These are phyloP conservation scores for Agrenia bidenticulata DNA, from an alignment of 2,888 invertebrate species.

Conservation along the genomic window DNA sequence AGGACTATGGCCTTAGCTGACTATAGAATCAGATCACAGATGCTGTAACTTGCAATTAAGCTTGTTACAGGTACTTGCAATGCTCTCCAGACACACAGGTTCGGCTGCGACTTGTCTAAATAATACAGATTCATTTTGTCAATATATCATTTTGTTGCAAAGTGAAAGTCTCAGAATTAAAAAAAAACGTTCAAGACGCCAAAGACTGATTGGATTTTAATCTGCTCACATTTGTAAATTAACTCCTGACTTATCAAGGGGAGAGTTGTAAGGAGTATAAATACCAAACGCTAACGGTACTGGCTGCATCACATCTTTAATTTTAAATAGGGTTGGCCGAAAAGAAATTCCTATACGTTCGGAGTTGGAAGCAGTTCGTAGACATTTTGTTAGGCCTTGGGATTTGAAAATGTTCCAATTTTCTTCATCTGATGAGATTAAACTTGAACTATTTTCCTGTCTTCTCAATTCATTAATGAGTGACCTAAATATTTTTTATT, in stretches of 20 bases:
- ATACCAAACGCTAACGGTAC: neutral
- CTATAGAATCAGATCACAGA: neutral
- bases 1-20: too few relatives aligned
- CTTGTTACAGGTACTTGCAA: neutral
- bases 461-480: neutral
- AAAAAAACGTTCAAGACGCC: neutral
- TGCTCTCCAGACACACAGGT: neutral
- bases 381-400: neutral
- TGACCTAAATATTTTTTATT: neutral
- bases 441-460: neutral
- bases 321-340: too few relatives aligned
- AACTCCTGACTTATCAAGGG: neutral
- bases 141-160: too few relatives aligned
- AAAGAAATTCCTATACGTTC: neutral
- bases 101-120: too few relatives aligned
- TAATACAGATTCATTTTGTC: neutral
- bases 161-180: too few relatives aligned
- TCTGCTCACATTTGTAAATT: neutral
- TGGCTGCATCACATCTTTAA: neutral
- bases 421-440: neutral
- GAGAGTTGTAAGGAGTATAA: neutral
- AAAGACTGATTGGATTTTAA: neutral
- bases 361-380: neutral
- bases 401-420: neutral
- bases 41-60: slow-evolving; percentile 8